These are phyloP conservation scores for Nemapogon koenigi DNA, from an alignment of 2,888 invertebrate species.

Conservation along the genomic window DNA sequence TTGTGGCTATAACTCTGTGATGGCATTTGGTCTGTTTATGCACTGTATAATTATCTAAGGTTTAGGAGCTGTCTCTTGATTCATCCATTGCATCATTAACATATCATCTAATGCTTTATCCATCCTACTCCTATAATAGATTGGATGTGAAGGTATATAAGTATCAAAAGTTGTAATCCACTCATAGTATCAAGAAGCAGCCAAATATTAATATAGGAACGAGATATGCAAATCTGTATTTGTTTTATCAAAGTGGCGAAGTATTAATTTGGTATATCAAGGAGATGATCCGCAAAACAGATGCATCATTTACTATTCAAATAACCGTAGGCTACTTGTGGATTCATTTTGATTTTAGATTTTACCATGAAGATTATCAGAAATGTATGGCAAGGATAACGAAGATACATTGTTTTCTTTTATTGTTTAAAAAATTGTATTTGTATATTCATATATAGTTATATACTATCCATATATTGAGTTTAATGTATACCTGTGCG, in stretches of 20 bases:
- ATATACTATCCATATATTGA: no score
- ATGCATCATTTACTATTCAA: slow-evolving; percentile 58
- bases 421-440: no score
- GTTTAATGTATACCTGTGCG: no score
- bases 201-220: slow-evolving; percentile 27
- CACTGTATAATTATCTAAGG: no score
- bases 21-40: no score
- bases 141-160: no score
- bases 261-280: slow-evolving; percentile 46
- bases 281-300: slow-evolving; percentile 42
- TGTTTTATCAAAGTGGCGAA: slow-evolving; percentile 47
- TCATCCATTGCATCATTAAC: no score
- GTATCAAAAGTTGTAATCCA: neutral
- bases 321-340: slow-evolving; percentile 33
- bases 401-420: neutral
- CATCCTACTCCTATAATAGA: no score
- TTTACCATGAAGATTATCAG: neutral
- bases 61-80: no score
- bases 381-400: neutral
- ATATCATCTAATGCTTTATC: no score
- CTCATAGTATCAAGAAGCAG: slow-evolving; percentile 1
- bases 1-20: no score
- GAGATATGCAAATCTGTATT: slow-evolving; percentile 56
- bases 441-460: no score
- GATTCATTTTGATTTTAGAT: slow-evolving; percentile 2